phyloP scores from a whole-genome alignment of 2,888 invertebrate species.

The Pharmacophagus antenor region DNA sequence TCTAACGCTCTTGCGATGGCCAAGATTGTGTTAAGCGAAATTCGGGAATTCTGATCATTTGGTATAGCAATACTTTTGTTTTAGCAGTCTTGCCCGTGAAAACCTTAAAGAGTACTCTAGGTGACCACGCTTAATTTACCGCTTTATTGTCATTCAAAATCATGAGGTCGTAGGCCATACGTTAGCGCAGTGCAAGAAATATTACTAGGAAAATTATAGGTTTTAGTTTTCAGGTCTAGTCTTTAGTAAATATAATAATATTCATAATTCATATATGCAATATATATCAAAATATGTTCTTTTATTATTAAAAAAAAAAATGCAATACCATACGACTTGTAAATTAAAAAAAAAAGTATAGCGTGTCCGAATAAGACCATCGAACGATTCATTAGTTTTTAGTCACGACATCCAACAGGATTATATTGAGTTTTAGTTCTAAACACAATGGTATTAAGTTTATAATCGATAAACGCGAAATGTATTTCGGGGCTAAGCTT shows the following conservation, averaged over 20 bases:
- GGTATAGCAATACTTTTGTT: neutral
- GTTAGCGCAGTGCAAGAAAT: too few relatives aligned
- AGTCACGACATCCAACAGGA: neutral
- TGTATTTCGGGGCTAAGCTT: neutral
- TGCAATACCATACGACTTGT: neutral
- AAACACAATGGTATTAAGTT: neutral
- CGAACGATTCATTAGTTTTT: neutral
- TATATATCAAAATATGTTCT: neutral
- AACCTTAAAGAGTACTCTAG: neutral
- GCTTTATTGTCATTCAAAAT: neutral
- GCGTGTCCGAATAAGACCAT: constrained; percentile 4
- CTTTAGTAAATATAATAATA: too few relatives aligned
- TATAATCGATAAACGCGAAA: neutral
- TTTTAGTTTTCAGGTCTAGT: too few relatives aligned
- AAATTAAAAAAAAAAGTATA: neutral
- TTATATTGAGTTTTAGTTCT: neutral
- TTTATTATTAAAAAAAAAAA: neutral
- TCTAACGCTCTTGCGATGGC: too few relatives aligned
- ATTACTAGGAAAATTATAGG: too few relatives aligned
- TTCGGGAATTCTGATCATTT: too few relatives aligned
- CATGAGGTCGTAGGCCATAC: neutral
- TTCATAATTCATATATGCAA: neutral
- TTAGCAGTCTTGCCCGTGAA: neutral
- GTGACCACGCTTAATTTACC: neutral
- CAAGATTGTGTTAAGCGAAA: too few relatives aligned